A percentile compares a stretch with the other conserved stretches of the same genome.
Evolutionary conservation across 2,797 vertebrate genomes (phyloP).

Genomic region (Cryptoblepharus egeriae): DNA sequence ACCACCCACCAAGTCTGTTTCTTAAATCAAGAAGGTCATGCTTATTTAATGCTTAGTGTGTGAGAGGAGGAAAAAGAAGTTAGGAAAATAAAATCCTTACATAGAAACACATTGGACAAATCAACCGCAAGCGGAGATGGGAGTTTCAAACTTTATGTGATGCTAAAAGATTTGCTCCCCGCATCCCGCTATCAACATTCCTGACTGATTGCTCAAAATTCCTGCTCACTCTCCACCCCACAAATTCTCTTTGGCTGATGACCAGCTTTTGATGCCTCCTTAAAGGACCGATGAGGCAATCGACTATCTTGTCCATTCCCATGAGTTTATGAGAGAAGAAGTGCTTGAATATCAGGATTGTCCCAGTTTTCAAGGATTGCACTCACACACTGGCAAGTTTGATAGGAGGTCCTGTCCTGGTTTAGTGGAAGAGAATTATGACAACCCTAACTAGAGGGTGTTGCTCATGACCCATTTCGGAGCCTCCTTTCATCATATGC

Average conservation of each 20-base stretch:
- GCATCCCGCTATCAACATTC: neutral
- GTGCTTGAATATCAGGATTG: neutral
- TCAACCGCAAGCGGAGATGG: constrained; percentile 10
- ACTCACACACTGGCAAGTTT: too few relatives aligned
- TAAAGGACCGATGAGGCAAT: neutral
- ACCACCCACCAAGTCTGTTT: constrained; percentile 56
- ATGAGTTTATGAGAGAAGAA: neutral
- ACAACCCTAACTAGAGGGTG: too few relatives aligned
- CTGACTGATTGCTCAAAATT: constrained; percentile 13
- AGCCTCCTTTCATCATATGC: too few relatives aligned
- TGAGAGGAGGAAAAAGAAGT: constrained; percentile 7
- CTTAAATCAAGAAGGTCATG: constrained; percentile 54
- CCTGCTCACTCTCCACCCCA: neutral
- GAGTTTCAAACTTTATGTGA: neutral
- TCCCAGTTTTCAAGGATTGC: too few relatives aligned
- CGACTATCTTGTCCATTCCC: neutral
- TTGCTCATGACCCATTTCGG: too few relatives aligned
- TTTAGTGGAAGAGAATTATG: too few relatives aligned
- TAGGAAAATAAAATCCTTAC: constrained; percentile 21
- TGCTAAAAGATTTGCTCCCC: neutral
- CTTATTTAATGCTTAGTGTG: constrained; percentile 38
- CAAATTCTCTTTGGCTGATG: neutral
- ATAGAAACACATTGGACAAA: neutral
- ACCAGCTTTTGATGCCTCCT: neutral
- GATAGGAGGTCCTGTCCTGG: too few relatives aligned